Percentiles rank a stretch among this genome's conserved stretches.
These are phyloP conservation scores for Pasiphila rectangulata DNA, from an alignment of 2,888 invertebrate genomes.

Conservation along the genomic window DNA sequence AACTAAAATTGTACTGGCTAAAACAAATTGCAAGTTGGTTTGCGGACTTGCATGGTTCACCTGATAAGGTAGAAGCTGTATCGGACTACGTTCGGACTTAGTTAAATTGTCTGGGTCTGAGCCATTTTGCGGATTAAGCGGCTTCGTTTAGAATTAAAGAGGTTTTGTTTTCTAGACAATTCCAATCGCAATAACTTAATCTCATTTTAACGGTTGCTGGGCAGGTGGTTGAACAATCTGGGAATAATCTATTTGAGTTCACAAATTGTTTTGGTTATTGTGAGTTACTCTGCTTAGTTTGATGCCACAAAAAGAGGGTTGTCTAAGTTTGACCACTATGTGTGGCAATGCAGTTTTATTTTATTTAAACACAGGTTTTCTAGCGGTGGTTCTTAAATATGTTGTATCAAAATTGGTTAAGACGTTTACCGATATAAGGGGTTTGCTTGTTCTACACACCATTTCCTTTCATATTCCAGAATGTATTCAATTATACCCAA, in stretches of 20 bases:
- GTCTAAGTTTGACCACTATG: too few relatives aligned
- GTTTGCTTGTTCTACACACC: too few relatives aligned
- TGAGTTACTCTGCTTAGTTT: conserved; percentile 18
- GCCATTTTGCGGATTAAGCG: conserved; percentile 46
- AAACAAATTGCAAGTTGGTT: neutral
- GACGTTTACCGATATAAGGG: too few relatives aligned
- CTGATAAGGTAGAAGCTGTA: conserved; percentile 18
- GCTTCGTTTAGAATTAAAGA: conserved; percentile 49
- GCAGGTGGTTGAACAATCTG: conserved; percentile 46
- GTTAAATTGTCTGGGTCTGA: conserved; percentile 47
- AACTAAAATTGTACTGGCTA: neutral
- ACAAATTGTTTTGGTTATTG: conserved; percentile 32
- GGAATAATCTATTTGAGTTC: conserved; percentile 38
- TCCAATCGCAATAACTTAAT: conserved; percentile 48
- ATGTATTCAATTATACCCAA: too few relatives aligned
- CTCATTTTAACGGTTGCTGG: conserved; percentile 51
- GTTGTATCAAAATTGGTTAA: too few relatives aligned
- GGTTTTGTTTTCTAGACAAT: conserved; percentile 45
- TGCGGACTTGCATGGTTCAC: conserved; percentile 12
- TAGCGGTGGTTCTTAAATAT: too few relatives aligned
- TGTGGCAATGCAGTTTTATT: too few relatives aligned
- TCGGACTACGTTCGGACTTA: conserved; percentile 35
- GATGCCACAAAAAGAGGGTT: too few relatives aligned
- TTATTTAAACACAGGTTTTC: too few relatives aligned
- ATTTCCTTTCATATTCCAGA: too few relatives aligned